These are phyloP conservation scores for Dicyrtomina minuta DNA, from an alignment of 2,888 invertebrate species.

Conservation along the genomic window DNA sequence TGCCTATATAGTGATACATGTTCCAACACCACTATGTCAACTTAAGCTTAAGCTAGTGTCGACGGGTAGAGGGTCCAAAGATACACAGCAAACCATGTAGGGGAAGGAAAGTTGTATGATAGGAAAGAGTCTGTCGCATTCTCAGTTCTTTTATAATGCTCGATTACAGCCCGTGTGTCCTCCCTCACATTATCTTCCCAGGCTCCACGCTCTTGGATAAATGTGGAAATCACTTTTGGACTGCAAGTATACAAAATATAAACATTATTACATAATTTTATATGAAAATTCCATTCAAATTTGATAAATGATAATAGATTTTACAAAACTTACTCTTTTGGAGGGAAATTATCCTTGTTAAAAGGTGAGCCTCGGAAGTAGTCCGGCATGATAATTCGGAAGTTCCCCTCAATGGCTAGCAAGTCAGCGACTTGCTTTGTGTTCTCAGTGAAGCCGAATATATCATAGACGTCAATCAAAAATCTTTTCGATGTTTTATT, in stretches of 20 bases:
- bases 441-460: slow-evolving; percentile 40
- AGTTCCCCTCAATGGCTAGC: slow-evolving; percentile 35
- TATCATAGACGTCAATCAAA: slow-evolving; percentile 47
- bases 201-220: slow-evolving; percentile 24
- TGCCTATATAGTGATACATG: no score
- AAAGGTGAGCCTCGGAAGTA: slow-evolving; percentile 41
- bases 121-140: slow-evolving; percentile 16
- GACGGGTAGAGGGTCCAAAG: no score
- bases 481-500: slow-evolving; percentile 31
- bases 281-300: background rate
- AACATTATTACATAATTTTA: no score
- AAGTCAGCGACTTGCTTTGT: slow-evolving; percentile 43
- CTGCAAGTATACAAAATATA: slow-evolving; percentile 5
- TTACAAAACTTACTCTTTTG: slow-evolving; percentile 16
- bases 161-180: slow-evolving; percentile 16
- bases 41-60: no score
- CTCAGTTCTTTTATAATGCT: slow-evolving; percentile 16
- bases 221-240: slow-evolving; percentile 4
- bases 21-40: no score
- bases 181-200: slow-evolving; percentile 25
- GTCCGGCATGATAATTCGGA: slow-evolving; percentile 44
- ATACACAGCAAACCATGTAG: no score
- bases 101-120: no score
- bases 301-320: background rate
- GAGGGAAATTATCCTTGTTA: slow-evolving; percentile 26